Evolutionary conservation across 2,888 invertebrate genomes (phyloP), one percentile per base, ranked within the genome.

Genomic region (Barypeithes pellucidus): DNA sequence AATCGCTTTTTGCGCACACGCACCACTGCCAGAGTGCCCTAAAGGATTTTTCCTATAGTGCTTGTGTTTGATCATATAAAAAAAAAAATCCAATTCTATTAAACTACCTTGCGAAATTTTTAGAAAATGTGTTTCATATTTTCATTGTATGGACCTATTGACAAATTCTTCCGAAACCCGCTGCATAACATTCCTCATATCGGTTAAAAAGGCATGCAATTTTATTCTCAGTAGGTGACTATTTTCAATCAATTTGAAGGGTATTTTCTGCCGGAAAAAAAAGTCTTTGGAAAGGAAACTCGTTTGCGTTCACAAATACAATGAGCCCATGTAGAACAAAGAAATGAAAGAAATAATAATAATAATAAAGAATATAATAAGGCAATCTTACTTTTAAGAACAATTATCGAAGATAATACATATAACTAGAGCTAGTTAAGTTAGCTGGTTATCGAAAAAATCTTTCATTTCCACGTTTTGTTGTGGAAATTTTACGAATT

Each of bases 241-340:
- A 67, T 62, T 67, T 67, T 36, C 62, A 62, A 67, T 72, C 62
- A 72, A 72, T 67, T 62, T 72, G 61, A 20, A 39, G 45, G 54
- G 61, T 67, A 67, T 72, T 72, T 72, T 61, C 67, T 67, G 67
- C 72, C 43, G 59, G 71, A 71, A 43, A 18, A 71, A 43, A 18
- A 65, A 57, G 33, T 39, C 65, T 65, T 65, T 71, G 39, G 39
- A 36, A 65, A 39, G 20, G 24, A 57, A 68, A 18, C 12, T 16
- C 20, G 47, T 43, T 47, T 60, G 43, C 59, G 41, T 47, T 67
- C 59, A 16, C 67, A 67, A 36, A 61, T 50, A 68, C 68, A 68
- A 68, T 68, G 61, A 61, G 52, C 61, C 45, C 39, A 22, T 52
- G 12, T 33, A 36, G 47, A 20, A 45, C 29, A 60, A 39, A 68